Base-by-base conservation (phyloP, 2,888 invertebrate genomes). In the Pollenia amentaria region DNA sequence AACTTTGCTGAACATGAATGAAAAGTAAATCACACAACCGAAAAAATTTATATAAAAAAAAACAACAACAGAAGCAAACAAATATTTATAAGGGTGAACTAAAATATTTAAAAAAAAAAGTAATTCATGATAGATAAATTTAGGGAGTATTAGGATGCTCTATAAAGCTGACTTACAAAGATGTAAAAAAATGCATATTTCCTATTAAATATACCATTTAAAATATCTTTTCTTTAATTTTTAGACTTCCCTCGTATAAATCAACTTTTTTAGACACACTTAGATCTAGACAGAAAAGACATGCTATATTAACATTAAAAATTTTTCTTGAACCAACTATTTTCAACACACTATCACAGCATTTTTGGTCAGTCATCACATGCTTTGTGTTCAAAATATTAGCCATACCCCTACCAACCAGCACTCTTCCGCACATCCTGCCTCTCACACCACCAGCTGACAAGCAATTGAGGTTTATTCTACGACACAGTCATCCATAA, bases 241-340 rank as follows among this genome's bases (percentile, higher is more conserved):
- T n/a, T n/a, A n/a, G 12, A 4, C 11, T 10, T 11, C 40, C 16
- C 46, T 11, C 14, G 14, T 0, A 29, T 12, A 21, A 3, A 21
- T 8, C 46, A 21, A n/a, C 14, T 48, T 69, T 51, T 29, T 6
- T 10, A 64, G 14, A 11, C 9, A 29, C n/a, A 53, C 21, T 51
- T 14, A 18, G 10, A 21, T 53, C n/a, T 64, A n/a, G n/a, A 40
- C 64, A 42, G 21, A 21, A 18, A 46, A 8, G 70, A 81, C 77
- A 77, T 80, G 65, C 70, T 18, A 85, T 57, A 65, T 70, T n/a
- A 65, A 81, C 57, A 76, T 72, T 81, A 85, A 67, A 70, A 38
- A 77, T 67, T 72, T 60, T 85, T 42, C 65, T 60, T 46, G 11
- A 70, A 72, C 60, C 60, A 60, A 76, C 76, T 65, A 60, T 70